Evolutionary conservation across 2,888 invertebrate species (phyloP).

Genomic region (Nomada ruficornis): DNA sequence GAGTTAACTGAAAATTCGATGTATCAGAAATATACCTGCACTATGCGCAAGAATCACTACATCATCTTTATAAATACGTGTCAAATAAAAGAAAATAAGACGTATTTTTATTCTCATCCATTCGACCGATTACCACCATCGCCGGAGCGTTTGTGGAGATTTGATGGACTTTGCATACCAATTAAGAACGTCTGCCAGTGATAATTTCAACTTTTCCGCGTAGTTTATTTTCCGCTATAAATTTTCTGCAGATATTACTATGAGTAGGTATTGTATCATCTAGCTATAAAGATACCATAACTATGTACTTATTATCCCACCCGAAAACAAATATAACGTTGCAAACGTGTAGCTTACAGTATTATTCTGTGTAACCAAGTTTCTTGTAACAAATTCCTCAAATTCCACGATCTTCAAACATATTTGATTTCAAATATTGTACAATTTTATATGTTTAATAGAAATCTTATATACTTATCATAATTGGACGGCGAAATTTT

Average conservation of each 20-base stretch:
- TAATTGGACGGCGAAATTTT: too few species aligned
- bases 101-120: slow-evolving; percentile 28
- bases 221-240: slow-evolving; percentile 52
- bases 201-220: slow-evolving; percentile 72
- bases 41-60: slow-evolving; percentile 1
- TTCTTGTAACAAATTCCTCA: too few species aligned
- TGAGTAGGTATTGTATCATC: not conserved
- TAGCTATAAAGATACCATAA: not conserved
- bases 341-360: too few species aligned
- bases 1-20: not conserved
- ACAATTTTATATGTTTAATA: too few species aligned
- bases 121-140: slow-evolving; percentile 25
- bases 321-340: not conserved
- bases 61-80: not conserved
- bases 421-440: too few species aligned
- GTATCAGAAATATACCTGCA: not conserved
- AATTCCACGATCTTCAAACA: too few species aligned
- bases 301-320: not conserved
- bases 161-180: slow-evolving; percentile 73
- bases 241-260: slow-evolving; percentile 34
- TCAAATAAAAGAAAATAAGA: slow-evolving; percentile 24
- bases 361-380: too few species aligned
- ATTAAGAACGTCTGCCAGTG: slow-evolving; percentile 73
- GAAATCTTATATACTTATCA: too few species aligned
- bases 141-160: slow-evolving; percentile 8